Evolutionary conservation across 2,888 invertebrate genomes (phyloP).

Genomic region (Drosophila yooni): DNA sequence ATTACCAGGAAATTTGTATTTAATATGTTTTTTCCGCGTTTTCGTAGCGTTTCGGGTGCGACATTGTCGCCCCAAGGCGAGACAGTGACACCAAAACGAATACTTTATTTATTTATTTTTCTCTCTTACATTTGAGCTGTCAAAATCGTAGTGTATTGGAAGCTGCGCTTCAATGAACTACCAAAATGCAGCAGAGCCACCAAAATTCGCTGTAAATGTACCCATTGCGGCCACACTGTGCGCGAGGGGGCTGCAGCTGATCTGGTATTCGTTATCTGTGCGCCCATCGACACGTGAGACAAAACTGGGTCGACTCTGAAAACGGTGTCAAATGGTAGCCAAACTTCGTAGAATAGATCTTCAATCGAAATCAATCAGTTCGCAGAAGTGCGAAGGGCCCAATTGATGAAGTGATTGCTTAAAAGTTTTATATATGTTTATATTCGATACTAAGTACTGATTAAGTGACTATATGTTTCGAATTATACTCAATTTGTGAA

Average conservation of each 20-base stretch:
- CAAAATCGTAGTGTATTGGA: slow-evolving; percentile 13
- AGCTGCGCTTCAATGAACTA: slow-evolving; percentile 13
- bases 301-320: slow-evolving; percentile 50
- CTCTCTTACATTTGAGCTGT: background rate
- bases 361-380: slow-evolving; percentile 66
- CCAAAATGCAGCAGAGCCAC: slow-evolving; percentile 11
- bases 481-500: background rate
- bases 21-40: slow-evolving; percentile 78
- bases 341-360: slow-evolving; percentile 61
- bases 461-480: background rate
- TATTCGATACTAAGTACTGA: background rate
- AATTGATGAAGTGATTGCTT: slow-evolving; percentile 28
- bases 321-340: slow-evolving; percentile 62
- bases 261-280: slow-evolving; percentile 49
- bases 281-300: slow-evolving; percentile 59
- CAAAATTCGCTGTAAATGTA: slow-evolving; percentile 10
- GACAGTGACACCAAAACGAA: slow-evolving; percentile 25
- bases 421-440: slow-evolving; percentile 6
- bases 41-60: slow-evolving; percentile 45
- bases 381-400: slow-evolving; percentile 44
- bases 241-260: slow-evolving; percentile 23
- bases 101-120: background rate
- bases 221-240: slow-evolving; percentile 17
- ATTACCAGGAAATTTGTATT: slow-evolving; percentile 79
- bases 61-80: slow-evolving; percentile 31